Conservation (phyloP, 1,140 invertebrate species). For the Subanguina moxae region DNA sequence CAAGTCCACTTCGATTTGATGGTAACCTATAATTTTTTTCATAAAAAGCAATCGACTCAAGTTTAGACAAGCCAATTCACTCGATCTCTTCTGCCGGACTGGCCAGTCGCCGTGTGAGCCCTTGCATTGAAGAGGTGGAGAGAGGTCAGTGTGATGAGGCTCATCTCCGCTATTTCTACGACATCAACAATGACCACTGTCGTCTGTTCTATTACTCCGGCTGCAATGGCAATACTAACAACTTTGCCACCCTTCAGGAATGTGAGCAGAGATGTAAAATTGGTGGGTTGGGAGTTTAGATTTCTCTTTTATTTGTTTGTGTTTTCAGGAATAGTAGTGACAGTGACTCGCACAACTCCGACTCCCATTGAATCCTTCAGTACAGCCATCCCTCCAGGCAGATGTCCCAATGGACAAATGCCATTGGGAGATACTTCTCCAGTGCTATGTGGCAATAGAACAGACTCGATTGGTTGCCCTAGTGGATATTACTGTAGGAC, state of each 20-base stretch:
- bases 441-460: slow-evolving; percentile 56
- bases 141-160: slow-evolving; percentile 46
- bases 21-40: slow-evolving; percentile 20
- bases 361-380: background rate
- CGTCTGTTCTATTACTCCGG: slow-evolving; percentile 57
- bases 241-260: slow-evolving; percentile 66
- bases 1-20: slow-evolving; percentile 51
- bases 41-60: slow-evolving; percentile 16
- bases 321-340: background rate
- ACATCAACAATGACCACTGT: slow-evolving; percentile 47
- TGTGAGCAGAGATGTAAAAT: slow-evolving; percentile 72
- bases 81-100: slow-evolving; percentile 37
- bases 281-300: slow-evolving; percentile 14
- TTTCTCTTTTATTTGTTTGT: background rate
- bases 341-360: background rate
- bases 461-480: slow-evolving; percentile 58
- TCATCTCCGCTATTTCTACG: slow-evolving; percentile 56
- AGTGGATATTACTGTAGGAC: slow-evolving; percentile 49
- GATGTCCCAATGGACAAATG: slow-evolving; percentile 45
- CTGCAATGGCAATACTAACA: slow-evolving; percentile 56
- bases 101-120: slow-evolving; percentile 28
- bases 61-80: slow-evolving; percentile 9
- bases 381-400: slow-evolving; percentile 46
- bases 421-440: slow-evolving; percentile 53
- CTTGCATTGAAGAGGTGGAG: slow-evolving; percentile 46